Evolutionary conservation across 2,797 vertebrate species (phyloP).

Genomic region (Cottoperca gobio): DNA sequence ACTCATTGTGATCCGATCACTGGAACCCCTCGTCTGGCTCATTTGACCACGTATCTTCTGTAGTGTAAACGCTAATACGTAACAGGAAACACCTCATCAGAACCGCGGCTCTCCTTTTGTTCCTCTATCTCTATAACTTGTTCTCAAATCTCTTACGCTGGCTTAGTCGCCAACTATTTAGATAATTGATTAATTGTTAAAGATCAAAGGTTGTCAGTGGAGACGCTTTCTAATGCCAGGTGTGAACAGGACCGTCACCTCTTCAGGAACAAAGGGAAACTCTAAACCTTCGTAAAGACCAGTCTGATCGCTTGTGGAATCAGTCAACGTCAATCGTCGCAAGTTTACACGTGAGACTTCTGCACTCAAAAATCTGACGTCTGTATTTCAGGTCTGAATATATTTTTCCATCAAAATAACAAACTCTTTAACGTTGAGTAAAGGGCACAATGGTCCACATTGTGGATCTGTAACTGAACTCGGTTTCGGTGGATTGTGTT

Average conservation of each 20-base stretch:
- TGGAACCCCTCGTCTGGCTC: too few species aligned
- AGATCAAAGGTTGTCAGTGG: too few species aligned
- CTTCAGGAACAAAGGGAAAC: neutral
- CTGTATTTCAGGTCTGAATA: neutral
- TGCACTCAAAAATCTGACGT: neutral
- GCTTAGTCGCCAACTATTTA: too few species aligned
- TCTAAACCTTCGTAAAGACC: neutral
- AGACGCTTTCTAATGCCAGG: too few species aligned
- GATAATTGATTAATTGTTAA: too few species aligned
- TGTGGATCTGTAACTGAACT: neutral
- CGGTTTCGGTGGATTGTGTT: neutral
- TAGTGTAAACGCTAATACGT: too few species aligned
- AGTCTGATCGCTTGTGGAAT: neutral
- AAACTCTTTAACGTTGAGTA: neutral
- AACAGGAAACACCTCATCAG: too few species aligned
- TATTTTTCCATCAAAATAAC: slow-evolving; percentile 23
- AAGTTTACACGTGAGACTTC: slow-evolving; percentile 3
- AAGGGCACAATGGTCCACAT: neutral
- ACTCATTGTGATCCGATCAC: too few species aligned
- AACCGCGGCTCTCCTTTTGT: too few species aligned
- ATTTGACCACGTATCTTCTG: too few species aligned
- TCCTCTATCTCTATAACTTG: too few species aligned
- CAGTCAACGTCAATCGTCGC: neutral
- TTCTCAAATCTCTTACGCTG: too few species aligned
- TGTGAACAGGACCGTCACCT: neutral